These are phyloP conservation scores for Cephus pygmeus DNA, from an alignment of 2,888 invertebrate species.

Conservation along the genomic window DNA sequence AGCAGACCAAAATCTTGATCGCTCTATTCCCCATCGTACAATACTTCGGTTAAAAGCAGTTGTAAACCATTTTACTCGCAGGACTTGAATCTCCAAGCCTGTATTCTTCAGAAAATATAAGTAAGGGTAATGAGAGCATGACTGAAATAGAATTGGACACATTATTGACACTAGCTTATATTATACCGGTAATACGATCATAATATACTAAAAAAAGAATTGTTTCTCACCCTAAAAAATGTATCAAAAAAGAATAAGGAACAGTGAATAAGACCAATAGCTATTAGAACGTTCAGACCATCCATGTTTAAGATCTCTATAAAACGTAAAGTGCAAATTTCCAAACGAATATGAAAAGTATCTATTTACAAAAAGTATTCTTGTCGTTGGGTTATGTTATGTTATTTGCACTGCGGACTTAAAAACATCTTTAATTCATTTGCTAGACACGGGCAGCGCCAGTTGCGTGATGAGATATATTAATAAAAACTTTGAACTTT, in stretches of 20 bases:
- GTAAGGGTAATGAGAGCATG: conserved; percentile 87
- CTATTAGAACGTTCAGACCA: conserved; percentile 72
- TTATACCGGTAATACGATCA: conserved; percentile 1
- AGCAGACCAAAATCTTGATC: conserved; percentile 72
- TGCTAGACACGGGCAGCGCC: not conserved
- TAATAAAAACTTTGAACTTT: not conserved
- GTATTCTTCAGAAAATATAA: conserved; percentile 80
- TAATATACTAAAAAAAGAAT: not conserved
- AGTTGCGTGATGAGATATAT: not conserved
- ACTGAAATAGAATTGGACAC: conserved; percentile 70
- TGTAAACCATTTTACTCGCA: conserved; percentile 83
- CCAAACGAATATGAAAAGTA: not conserved
- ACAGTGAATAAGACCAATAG: conserved; percentile 74
- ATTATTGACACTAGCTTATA: conserved; percentile 1
- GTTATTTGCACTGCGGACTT: not conserved
- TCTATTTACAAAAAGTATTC: not conserved
- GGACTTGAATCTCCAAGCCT: conserved; percentile 78
- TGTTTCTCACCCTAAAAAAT: conserved; percentile 79
- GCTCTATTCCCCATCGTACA: conserved; percentile 78
- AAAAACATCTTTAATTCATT: not conserved
- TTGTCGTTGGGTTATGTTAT: not conserved
- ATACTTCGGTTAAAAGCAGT: conserved; percentile 81
- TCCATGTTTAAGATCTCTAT: conserved; percentile 69
- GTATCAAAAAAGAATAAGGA: conserved; percentile 82
- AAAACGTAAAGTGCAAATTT: not conserved